Evolutionary conservation across 2,797 vertebrate species (phyloP).

Genomic region (Prionace glauca): DNA sequence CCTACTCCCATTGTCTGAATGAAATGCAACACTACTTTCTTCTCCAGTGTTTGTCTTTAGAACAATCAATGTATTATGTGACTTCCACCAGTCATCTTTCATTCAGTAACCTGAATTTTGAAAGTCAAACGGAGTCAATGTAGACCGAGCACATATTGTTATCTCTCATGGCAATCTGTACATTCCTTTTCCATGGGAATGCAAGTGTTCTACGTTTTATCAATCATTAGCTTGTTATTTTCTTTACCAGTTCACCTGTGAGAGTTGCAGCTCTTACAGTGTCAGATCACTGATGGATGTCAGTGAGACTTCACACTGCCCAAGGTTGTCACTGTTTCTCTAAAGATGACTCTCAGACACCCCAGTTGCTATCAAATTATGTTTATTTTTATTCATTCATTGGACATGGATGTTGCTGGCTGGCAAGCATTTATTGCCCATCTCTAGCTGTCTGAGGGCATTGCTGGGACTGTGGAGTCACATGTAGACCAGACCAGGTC

Average conservation of each 20-base stretch:
- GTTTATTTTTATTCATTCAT: too few species aligned
- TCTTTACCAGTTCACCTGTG: background rate
- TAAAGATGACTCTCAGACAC: background rate
- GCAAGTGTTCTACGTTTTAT: background rate
- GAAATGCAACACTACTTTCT: background rate
- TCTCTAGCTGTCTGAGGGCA: too few species aligned
- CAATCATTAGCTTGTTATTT: background rate
- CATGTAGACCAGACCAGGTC: too few species aligned
- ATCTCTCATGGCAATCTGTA: background rate
- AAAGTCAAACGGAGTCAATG: background rate
- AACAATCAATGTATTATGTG: background rate
- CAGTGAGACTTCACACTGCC: background rate
- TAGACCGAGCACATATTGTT: background rate
- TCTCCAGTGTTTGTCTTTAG: background rate
- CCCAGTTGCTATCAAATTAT: background rate
- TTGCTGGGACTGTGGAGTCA: too few species aligned
- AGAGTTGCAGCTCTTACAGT: background rate
- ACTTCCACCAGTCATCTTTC: background rate
- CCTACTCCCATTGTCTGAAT: background rate
- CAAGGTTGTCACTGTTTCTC: background rate
- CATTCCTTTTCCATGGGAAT: background rate
- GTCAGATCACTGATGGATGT: background rate
- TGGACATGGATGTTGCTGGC: too few species aligned
- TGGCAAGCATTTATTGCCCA: too few species aligned
- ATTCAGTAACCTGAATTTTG: background rate